phyloP scores from a whole-genome alignment of 2,113 vertebrate species.

The Hyla sarda region DNA sequence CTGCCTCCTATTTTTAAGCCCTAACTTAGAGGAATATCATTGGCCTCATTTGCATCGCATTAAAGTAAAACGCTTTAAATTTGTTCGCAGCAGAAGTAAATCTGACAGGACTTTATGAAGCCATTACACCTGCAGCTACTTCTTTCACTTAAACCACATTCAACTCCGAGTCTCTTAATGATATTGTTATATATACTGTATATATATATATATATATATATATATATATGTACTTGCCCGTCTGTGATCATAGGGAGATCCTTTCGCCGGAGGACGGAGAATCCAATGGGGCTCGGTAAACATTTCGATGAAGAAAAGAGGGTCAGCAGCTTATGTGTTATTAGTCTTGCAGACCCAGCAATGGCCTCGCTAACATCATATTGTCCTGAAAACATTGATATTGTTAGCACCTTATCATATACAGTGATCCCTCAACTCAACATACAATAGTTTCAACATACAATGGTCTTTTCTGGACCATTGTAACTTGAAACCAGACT shows the following conservation, averaged over 20 bases:
- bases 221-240: conserved; percentile 75
- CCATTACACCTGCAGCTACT: conserved; percentile 84
- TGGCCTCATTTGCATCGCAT: conserved; percentile 81
- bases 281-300: not conserved
- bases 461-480: no score
- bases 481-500: no score
- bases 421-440: no score
- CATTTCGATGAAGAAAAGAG: no score
- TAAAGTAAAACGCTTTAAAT: conserved; percentile 83
- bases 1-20: conserved; percentile 61
- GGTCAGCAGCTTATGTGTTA: no score
- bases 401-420: no score
- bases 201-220: conserved; percentile 31
- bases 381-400: no score
- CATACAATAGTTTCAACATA: no score
- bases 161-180: conserved; percentile 81
- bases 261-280: not conserved
- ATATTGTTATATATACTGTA: conserved; percentile 60
- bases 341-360: no score
- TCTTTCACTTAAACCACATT: conserved; percentile 82
- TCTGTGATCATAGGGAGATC: conserved; percentile 41
- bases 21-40: conserved; percentile 71
- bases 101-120: conserved; percentile 84
- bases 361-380: no score
- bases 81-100: conserved; percentile 84